Conservation (phyloP, 2,113 vertebrate species). For the Pollimyrus isidori region DNA sequence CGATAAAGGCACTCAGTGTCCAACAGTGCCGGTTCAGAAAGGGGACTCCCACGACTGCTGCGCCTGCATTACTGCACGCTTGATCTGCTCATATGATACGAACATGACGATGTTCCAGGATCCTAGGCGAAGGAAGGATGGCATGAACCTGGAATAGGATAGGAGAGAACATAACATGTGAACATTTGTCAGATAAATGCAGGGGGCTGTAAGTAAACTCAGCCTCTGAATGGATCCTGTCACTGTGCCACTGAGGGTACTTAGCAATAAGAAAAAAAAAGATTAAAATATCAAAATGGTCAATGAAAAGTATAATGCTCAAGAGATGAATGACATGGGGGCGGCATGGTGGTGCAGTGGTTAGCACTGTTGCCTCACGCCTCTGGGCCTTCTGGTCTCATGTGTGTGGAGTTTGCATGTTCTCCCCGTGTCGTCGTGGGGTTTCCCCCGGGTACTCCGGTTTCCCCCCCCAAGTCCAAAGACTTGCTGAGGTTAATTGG, state of each 20-base stretch:
- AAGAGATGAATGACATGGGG: background rate
- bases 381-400: too few species aligned
- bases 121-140: constrained; percentile 83
- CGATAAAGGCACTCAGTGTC: background rate
- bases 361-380: too few species aligned
- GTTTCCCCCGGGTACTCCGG: too few species aligned
- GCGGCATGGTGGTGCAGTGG: too few species aligned
- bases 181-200: background rate
- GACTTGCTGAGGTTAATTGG: too few species aligned
- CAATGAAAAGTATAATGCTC: background rate
- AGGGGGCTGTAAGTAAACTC: background rate
- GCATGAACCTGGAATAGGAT: constrained; percentile 67
- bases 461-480: too few species aligned
- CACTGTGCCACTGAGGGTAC: background rate
- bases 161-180: background rate
- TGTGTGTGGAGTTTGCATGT: too few species aligned
- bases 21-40: constrained; percentile 39
- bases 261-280: background rate
- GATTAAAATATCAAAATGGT: background rate
- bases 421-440: too few species aligned
- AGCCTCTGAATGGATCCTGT: background rate
- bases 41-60: constrained; percentile 64
- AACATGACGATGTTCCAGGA: constrained; percentile 97
- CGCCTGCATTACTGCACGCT: constrained; percentile 59
- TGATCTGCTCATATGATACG: constrained; percentile 86